Base-by-base conservation (phyloP, 2,888 invertebrate species). In the Agrochola circellaris region DNA sequence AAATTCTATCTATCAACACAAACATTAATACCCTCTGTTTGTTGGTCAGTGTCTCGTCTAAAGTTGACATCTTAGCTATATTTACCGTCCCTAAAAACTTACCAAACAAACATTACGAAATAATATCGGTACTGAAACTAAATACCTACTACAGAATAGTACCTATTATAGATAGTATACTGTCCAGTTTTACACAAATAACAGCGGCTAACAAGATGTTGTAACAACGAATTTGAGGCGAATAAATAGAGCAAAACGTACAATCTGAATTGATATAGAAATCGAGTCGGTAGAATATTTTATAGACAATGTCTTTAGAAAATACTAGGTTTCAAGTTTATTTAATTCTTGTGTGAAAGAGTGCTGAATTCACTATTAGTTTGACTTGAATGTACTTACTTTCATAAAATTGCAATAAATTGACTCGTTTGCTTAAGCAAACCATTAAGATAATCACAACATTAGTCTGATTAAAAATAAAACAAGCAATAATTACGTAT, bases 211-310 rank as follows among this genome's bases (percentile, higher is more conserved):
- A 67, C 54, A 38, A 54, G 48, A 56, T 84, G 66, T 75, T 30
- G 84, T 73, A 86, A 84, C 73, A n/a, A 26, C 51, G 26, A 69
- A 73, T 82, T 72, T 73, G 30, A 83, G 0, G 23, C 30, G 9
- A 58, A 67, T 54, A 86, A 84, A 78, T 84, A 78, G 84, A 84
- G 79, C 84, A 83, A 83, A 78, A 62, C 74, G 48, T 60, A 62
- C 67, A 58, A 60, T 30, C 15, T 26, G 15, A 61, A 65, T 7
- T 62, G 15, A 58, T 54, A 75, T 45, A 67, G 34, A 70, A 38
- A 70, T 34, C 48, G 23, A 34, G 13, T n/a, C 11, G 34, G 17
- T 17, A 58, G 1, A 51, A 23, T 30, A 23, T 60, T 26, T 42
- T n/a, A 2, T 23, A 2, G 13, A 65, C 30, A 15, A n/a, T 9